Conservation (phyloP, 2,113 vertebrate species). For the Crotophaga sulcirostris region DNA sequence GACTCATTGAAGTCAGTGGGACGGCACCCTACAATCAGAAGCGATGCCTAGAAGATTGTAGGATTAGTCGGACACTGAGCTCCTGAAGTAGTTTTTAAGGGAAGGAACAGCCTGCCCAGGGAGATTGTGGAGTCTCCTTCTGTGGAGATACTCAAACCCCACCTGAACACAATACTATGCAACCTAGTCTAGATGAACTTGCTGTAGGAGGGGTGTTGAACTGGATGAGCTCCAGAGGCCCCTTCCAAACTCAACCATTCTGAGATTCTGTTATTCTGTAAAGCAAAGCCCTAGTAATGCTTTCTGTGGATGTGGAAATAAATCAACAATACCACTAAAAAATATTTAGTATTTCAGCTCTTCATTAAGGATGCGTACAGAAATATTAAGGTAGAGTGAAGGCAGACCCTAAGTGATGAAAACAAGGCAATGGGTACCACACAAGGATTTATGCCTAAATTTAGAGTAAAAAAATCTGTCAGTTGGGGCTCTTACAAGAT, state of each 20-base stretch:
- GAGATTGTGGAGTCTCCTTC: too few relatives aligned
- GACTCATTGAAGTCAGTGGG: neutral
- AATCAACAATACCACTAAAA: neutral
- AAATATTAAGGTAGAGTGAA: neutral
- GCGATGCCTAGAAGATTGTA: neutral
- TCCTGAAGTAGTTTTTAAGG: neutral
- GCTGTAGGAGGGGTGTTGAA: too few relatives aligned
- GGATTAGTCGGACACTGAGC: neutral
- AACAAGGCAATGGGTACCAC: neutral
- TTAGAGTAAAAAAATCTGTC: neutral
- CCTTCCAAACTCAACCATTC: too few relatives aligned
- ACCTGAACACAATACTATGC: too few relatives aligned
- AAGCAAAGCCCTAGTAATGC: neutral
- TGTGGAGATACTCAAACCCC: too few relatives aligned
- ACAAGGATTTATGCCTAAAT: neutral
- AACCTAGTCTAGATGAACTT: too few relatives aligned
- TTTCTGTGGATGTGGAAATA: neutral
- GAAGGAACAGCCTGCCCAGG: neutral
- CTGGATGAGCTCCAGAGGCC: too few relatives aligned
- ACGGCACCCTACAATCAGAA: neutral
- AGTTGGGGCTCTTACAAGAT: neutral
- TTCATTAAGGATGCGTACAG: neutral
- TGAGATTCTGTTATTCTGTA: neutral
- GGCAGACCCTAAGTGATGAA: neutral
- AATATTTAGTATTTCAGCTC: neutral